Evolutionary conservation across 2,797 vertebrate species (phyloP).

Genomic region (Coreius guichenoti): DNA sequence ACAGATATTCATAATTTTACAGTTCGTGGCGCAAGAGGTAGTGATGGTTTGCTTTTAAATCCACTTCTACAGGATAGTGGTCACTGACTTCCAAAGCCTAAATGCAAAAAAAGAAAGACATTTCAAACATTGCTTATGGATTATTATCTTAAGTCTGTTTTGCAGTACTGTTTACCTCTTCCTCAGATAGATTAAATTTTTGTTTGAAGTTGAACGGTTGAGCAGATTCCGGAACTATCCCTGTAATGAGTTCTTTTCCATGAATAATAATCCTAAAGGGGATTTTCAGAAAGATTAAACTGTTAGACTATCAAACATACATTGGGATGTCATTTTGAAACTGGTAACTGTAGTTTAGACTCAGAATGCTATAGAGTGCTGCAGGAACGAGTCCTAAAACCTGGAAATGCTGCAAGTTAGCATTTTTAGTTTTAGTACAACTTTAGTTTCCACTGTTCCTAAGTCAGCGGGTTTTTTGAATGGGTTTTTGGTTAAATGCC

Average conservation of each 20-base stretch:
- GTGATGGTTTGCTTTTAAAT: constrained; percentile 77
- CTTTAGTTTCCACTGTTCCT: not conserved
- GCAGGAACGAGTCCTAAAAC: constrained; percentile 2
- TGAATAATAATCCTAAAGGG: constrained; percentile 81
- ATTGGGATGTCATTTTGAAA: not conserved
- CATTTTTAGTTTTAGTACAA: not conserved
- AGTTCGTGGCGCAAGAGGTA: constrained; percentile 77
- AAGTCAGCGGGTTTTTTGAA: not conserved
- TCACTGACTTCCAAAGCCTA: constrained; percentile 86
- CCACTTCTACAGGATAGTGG: constrained; percentile 87
- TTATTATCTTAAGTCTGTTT: not conserved
- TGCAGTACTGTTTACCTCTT: constrained; percentile 73
- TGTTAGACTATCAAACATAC: not conserved
- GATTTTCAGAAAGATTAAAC: constrained; percentile 5
- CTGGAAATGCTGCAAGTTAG: not conserved
- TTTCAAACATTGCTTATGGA: not conserved
- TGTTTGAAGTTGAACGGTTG: constrained; percentile 84
- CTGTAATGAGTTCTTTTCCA: constrained; percentile 77
- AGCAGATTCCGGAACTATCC: constrained; percentile 80
- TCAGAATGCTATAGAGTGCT: constrained; percentile 2
- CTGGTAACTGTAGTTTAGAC: not conserved
- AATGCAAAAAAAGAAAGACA: constrained; percentile 23
- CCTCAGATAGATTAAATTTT: constrained; percentile 77
- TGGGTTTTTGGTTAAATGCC: not conserved
- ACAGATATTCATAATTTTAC: constrained; percentile 55